Percentiles rank a stretch among this genome's conserved stretches.
These are phyloP conservation scores for Hyppa rectilinea DNA, from an alignment of 2,888 invertebrate genomes.

Conservation along the genomic window DNA sequence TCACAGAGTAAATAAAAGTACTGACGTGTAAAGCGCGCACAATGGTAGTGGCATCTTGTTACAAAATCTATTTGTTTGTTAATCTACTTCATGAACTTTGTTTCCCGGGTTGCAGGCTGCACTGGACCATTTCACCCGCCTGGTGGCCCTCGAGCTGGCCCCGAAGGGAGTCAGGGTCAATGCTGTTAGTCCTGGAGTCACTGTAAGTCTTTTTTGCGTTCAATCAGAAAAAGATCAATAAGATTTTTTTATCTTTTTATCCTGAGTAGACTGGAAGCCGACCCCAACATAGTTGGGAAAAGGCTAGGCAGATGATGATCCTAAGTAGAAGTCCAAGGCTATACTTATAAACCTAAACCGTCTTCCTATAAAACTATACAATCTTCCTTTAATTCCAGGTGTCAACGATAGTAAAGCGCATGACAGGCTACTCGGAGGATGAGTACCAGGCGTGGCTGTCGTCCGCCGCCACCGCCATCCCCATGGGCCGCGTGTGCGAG, in stretches of 20 bases:
- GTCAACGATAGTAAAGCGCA: constrained; percentile 28
- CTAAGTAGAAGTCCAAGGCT: too few relatives aligned
- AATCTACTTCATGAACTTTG: background rate
- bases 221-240: background rate
- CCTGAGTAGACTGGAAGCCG: too few relatives aligned
- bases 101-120: constrained; percentile 68
- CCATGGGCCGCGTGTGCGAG: constrained; percentile 68
- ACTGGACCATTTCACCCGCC: constrained; percentile 81
- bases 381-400: constrained; percentile 1
- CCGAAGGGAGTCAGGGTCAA: constrained; percentile 92
- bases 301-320: too few relatives aligned
- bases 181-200: constrained; percentile 94
- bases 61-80: background rate
- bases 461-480: constrained; percentile 45
- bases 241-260: background rate
- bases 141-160: constrained; percentile 92
- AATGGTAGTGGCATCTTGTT: too few relatives aligned
- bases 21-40: too few relatives aligned
- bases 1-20: too few relatives aligned
- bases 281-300: too few relatives aligned
- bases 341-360: too few relatives aligned
- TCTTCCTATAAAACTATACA: too few relatives aligned
- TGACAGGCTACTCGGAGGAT: constrained; percentile 59
- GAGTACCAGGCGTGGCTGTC: constrained; percentile 66
- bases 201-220: constrained; percentile 83